Evolutionary conservation across 2,797 vertebrate genomes (phyloP).

Genomic region (Eurystomus glaucurus): DNA sequence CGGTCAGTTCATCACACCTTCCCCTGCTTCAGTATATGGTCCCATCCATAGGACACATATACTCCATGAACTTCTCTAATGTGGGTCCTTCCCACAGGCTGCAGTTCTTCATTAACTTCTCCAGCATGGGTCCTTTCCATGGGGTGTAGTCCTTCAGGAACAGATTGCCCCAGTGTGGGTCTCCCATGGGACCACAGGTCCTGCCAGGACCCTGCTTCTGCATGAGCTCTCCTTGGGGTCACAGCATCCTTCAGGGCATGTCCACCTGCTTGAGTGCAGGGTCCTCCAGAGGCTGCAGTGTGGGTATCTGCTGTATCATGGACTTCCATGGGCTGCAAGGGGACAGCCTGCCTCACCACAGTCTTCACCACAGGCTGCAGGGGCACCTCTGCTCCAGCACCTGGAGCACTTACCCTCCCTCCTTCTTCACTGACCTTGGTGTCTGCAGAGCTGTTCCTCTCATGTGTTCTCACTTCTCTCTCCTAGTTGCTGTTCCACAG

Average conservation of each 20-base stretch:
- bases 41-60: too few species aligned
- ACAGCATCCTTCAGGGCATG: background rate
- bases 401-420: background rate
- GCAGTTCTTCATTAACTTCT: too few species aligned
- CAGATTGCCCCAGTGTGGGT: too few species aligned
- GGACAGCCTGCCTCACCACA: fast-evolving
- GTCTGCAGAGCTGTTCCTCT: background rate
- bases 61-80: too few species aligned
- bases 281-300: background rate
- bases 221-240: fast-evolving
- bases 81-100: too few species aligned
- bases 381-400: background rate
- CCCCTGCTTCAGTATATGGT: background rate
- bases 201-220: background rate
- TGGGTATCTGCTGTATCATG: background rate
- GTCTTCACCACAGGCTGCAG: fast-evolving
- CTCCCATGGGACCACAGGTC: too few species aligned
- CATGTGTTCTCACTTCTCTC: background rate
- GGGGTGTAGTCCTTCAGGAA: background rate
- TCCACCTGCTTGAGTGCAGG: fast-evolving
- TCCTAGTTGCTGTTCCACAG: background rate
- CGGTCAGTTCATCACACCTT: fast-evolving
- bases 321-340: background rate
- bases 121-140: background rate
- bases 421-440: background rate